Conservation (phyloP, 2,888 invertebrate species). For the Pristionchus arcanus region DNA sequence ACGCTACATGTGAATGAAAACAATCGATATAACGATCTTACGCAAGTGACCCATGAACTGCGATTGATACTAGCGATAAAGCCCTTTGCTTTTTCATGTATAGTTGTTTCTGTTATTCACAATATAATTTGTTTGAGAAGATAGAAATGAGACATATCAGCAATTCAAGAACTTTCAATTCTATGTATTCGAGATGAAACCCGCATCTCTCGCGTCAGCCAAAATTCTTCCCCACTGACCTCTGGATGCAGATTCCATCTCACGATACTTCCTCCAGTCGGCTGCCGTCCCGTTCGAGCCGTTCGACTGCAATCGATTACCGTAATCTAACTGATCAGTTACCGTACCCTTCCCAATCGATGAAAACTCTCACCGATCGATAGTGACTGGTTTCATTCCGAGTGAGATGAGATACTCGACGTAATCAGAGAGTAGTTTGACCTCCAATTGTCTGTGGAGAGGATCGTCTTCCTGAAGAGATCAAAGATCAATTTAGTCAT, state of each 20-base stretch:
- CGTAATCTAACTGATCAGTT: background rate
- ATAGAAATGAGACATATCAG: background rate
- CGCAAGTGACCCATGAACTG: background rate
- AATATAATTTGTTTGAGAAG: too few species aligned
- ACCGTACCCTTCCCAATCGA: background rate
- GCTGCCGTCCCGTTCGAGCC: slow-evolving; percentile 19
- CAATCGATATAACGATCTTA: background rate
- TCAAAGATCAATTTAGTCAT: background rate
- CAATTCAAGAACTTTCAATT: background rate
- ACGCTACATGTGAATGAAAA: background rate
- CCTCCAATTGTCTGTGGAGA: slow-evolving; percentile 21
- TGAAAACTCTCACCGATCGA: slow-evolving; percentile 44
- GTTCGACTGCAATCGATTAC: slow-evolving; percentile 10
- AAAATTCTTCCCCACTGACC: background rate
- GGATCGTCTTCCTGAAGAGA: slow-evolving; percentile 42
- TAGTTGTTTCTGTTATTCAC: background rate
- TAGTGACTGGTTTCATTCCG: slow-evolving; percentile 45
- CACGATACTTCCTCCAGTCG: slow-evolving; percentile 37
- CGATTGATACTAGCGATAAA: slow-evolving; percentile 21
- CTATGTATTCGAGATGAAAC: background rate
- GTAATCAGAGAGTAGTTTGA: slow-evolving; percentile 30
- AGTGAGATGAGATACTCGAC: slow-evolving; percentile 52
- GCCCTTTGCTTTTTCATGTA: background rate
- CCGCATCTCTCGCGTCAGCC: background rate
- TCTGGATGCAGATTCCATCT: slow-evolving; percentile 49